A percentile compares a stretch with the other conserved stretches of the same genome.
Evolutionary conservation across 2,113 vertebrate genomes (phyloP).

Genomic region (Etia nguti): DNA sequence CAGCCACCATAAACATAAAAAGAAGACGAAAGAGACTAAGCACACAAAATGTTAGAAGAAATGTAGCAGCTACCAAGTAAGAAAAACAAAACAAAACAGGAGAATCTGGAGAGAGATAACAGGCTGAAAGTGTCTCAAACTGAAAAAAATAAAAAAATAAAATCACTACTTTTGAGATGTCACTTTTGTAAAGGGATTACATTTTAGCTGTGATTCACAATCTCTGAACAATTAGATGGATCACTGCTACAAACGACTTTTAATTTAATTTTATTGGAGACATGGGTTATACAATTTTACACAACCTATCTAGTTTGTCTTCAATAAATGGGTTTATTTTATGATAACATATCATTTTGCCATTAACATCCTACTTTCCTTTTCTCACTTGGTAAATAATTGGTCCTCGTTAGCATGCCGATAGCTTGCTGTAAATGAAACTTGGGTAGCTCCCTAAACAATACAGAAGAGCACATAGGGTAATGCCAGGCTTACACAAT

Average conservation of each 20-base stretch:
- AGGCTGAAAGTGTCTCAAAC: neutral
- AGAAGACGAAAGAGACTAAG: neutral
- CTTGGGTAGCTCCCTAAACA: neutral
- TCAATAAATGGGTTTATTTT: neutral
- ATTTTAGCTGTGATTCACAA: neutral
- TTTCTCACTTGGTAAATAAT: neutral
- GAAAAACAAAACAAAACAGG: neutral
- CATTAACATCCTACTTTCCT: neutral
- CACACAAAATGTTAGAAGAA: neutral
- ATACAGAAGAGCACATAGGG: neutral
- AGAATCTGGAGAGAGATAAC: neutral
- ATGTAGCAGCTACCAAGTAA: neutral
- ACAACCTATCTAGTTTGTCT: neutral
- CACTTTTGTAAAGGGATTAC: neutral
- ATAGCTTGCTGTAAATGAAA: neutral
- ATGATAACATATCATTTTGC: neutral
- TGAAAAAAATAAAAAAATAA: neutral
- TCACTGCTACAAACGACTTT: neutral
- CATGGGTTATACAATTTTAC: neutral
- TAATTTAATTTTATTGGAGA: neutral
- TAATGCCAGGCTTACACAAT: neutral
- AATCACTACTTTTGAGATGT: neutral
- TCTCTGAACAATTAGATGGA: neutral
- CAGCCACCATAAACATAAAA: neutral
- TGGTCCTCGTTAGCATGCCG: neutral